Evolutionary conservation across 23 tunicate species (phyloP), one percentile per base, ranked within the genome.

Genomic region (Ciona savignyi): DNA sequence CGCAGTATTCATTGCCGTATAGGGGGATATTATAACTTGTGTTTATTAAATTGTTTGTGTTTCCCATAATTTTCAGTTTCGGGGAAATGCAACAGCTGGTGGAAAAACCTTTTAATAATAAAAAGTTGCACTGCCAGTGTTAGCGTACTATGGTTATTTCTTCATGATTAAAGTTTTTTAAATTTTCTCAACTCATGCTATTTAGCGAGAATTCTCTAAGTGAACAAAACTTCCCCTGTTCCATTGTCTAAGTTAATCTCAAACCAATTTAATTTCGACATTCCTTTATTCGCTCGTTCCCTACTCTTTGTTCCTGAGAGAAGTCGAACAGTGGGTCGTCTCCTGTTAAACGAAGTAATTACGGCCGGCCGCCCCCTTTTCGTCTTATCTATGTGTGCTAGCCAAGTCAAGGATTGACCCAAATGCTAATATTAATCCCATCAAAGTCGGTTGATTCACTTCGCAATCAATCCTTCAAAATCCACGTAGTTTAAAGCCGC

Each of bases 241-340:
- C 56, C 15, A 42, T 42, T 42, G 56, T 42, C 56, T 42, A 42
- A 42, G 56, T 42, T 42, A 42, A 42, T 42, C 56, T 42, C 56
- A 42, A 42, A 42, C 56, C 56, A 42, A 42, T 42, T 42, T 42
- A 42, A 42, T 6, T 42, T 42, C 56, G 56, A 15, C 56, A 42
- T 42, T 42, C 56, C 15, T 42, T 42, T 15, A 42, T 42, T 42
- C 56, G 56, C 56, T 42, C 56, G 56, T 6, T 15, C 56, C 11
- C 56, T 15, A 9, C 56, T 15, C 15, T 42, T 42, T 42, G 56
- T 42, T 42, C 56, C 56, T 15, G 11, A 6, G 15, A 9, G 15
- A 42, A 42, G 56, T 42, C 56, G 56, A 42, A 42, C 56, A 42
- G 56, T 42, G 56, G 56, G 56, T 15, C 56, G 56, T 42, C 56